These are phyloP conservation scores for Macrophya alboannulata DNA, from an alignment of 2,888 invertebrate genomes.

Conservation along the genomic window DNA sequence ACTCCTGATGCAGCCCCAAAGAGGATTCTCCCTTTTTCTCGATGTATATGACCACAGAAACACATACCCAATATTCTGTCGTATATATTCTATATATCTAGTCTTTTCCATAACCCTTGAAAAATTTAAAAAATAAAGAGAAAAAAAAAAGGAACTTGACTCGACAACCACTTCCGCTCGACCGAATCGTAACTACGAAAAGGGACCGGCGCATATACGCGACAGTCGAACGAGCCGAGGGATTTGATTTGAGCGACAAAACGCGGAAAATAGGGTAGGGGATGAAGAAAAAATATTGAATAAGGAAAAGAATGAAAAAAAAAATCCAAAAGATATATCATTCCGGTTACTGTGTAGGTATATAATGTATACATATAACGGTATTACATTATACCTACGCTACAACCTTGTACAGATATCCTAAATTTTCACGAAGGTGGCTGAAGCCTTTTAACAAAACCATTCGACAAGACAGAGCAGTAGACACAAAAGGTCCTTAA, in stretches of 20 bases:
- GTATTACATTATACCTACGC: neutral
- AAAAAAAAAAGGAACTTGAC: slow-evolving; percentile 13
- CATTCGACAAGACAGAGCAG: neutral
- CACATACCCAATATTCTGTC: neutral
- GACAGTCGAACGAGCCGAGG: slow-evolving; percentile 12
- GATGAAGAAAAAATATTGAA: neutral
- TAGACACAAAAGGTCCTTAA: neutral
- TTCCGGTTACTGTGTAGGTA: neutral
- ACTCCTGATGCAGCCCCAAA: neutral
- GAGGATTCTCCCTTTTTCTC: slow-evolving; percentile 5
- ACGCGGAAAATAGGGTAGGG: neutral
- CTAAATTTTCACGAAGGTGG: neutral
- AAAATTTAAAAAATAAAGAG: neutral
- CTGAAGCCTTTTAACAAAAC: neutral
- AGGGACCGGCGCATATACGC: neutral
- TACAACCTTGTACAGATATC: neutral
- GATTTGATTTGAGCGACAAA: slow-evolving; percentile 26
- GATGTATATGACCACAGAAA: neutral
- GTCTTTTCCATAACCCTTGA: neutral
- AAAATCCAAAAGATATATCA: slow-evolving; percentile 36
- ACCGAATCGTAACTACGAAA: slow-evolving; percentile 47
- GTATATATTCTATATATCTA: neutral
- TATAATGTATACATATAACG: neutral
- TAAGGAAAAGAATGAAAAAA: neutral
- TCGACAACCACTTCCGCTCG: slow-evolving; percentile 37